Evolutionary conservation across 2,113 vertebrate genomes (phyloP).

Genomic region (Seriola aureovittata): DNA sequence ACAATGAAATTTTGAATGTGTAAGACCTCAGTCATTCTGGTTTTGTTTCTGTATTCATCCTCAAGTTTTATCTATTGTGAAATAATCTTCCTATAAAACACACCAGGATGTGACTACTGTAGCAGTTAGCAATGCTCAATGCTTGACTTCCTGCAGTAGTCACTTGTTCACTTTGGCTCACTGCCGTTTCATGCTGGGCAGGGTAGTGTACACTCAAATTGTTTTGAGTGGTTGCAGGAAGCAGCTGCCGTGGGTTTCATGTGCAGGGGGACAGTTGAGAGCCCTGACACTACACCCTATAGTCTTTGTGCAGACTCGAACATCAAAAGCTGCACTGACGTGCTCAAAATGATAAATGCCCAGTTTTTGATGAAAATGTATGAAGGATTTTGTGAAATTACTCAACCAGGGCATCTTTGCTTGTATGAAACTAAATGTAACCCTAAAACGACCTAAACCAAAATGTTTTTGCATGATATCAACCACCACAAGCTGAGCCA

Average conservation of each 20-base stretch:
- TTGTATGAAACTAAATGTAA: neutral
- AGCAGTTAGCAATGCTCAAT: conserved; percentile 19
- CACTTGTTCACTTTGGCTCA: conserved; percentile 32
- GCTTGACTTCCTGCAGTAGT: conserved; percentile 37
- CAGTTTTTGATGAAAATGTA: neutral
- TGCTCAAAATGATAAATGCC: neutral
- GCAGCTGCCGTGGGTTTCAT: conserved; percentile 29
- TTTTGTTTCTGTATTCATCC: neutral
- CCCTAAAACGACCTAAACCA: neutral
- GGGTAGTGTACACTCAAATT: neutral
- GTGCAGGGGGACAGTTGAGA: conserved; percentile 16
- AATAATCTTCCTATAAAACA: neutral
- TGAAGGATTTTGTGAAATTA: no score
- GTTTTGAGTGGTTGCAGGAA: conserved; percentile 32
- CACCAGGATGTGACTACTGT: conserved; percentile 32
- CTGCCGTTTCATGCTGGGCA: conserved; percentile 18
- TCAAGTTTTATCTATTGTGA: neutral
- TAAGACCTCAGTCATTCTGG: no score
- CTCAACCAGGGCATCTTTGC: neutral
- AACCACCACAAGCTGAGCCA: neutral
- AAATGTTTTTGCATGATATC: neutral
- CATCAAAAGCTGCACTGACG: neutral
- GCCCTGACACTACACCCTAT: neutral
- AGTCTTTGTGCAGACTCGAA: neutral
- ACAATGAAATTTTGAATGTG: no score